Percentiles rank a stretch among this genome's conserved stretches.
Evolutionary conservation across 2,113 vertebrate genomes (phyloP).

Genomic region (Scomber scombrus): DNA sequence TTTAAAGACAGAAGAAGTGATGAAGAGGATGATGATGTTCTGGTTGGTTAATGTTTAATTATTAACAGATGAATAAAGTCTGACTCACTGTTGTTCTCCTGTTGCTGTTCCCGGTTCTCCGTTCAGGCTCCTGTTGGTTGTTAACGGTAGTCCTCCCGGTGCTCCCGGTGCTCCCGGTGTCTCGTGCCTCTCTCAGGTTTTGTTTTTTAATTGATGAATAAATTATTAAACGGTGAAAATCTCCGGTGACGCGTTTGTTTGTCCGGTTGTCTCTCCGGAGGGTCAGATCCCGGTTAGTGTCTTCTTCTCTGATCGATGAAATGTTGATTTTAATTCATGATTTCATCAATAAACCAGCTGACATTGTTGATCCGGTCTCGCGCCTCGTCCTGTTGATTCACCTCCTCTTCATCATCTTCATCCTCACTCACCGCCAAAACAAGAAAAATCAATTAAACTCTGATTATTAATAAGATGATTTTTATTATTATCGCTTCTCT

Average conservation of each 20-base stretch:
- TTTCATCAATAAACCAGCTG: not conserved
- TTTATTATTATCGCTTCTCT: too few relatives aligned
- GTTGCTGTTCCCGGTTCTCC: not conserved
- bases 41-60: too few relatives aligned
- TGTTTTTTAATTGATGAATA: not conserved
- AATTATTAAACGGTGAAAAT: not conserved
- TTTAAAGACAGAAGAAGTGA: too few relatives aligned
- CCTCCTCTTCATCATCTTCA: not conserved
- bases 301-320: not conserved
- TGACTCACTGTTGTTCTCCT: not conserved
- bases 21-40: too few relatives aligned
- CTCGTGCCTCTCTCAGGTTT: not conserved
- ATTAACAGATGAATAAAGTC: not conserved
- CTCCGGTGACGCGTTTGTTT: not conserved
- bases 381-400: conserved; percentile 65
- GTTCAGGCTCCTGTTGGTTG: conserved; percentile 49
- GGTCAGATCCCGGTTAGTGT: not conserved
- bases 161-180: not conserved
- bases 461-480: too few relatives aligned
- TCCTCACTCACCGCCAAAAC: not conserved
- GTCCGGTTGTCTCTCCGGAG: not conserved
- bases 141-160: not conserved
- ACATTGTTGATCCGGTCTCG: conserved; percentile 26
- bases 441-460: too few relatives aligned
- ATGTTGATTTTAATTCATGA: not conserved